Percentiles rank a stretch among this genome's conserved stretches.
These are phyloP conservation scores for Hydropsyche betteni DNA, from an alignment of 2,888 invertebrate species.

Conservation along the genomic window DNA sequence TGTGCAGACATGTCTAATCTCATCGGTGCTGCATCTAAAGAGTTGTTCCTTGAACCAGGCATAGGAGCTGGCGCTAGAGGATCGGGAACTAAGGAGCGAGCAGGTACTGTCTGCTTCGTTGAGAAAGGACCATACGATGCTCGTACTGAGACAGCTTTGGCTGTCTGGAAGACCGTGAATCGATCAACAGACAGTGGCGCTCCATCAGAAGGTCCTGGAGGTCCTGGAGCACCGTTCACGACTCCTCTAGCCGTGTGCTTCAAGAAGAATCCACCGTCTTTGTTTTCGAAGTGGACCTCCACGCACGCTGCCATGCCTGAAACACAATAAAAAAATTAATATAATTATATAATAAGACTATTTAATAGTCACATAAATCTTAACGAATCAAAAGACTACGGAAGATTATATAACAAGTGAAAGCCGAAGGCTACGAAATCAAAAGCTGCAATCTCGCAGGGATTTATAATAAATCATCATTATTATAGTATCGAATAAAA, in stretches of 20 bases:
- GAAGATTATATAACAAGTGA: not conserved
- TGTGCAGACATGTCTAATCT: slow-evolving; percentile 93
- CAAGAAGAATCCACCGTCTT: slow-evolving; percentile 90
- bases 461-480: too few species aligned
- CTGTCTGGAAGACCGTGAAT: slow-evolving; percentile 91
- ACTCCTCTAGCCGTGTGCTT: slow-evolving; percentile 83
- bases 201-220: slow-evolving; percentile 58
- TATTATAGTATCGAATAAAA: too few species aligned
- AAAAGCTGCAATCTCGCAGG: too few species aligned
- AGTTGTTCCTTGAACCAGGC: slow-evolving; percentile 44
- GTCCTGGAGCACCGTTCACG: slow-evolving; percentile 61
- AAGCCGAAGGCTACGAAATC: too few species aligned
- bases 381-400: too few species aligned
- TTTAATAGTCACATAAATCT: too few species aligned
- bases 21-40: slow-evolving; percentile 57
- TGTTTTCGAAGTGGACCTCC: slow-evolving; percentile 91
- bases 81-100: slow-evolving; percentile 87
- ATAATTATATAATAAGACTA: too few species aligned
- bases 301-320: slow-evolving; percentile 77
- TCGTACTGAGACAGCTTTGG: slow-evolving; percentile 88
- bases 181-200: slow-evolving; percentile 84
- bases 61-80: slow-evolving; percentile 72
- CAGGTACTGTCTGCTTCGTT: slow-evolving; percentile 93
- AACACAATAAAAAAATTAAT: slow-evolving; percentile 57
- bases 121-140: slow-evolving; percentile 95